A percentile compares a stretch with the other conserved stretches of the same genome.
These are phyloP conservation scores for Blastobasis adustella DNA, from an alignment of 2,888 invertebrate genomes.

Conservation along the genomic window DNA sequence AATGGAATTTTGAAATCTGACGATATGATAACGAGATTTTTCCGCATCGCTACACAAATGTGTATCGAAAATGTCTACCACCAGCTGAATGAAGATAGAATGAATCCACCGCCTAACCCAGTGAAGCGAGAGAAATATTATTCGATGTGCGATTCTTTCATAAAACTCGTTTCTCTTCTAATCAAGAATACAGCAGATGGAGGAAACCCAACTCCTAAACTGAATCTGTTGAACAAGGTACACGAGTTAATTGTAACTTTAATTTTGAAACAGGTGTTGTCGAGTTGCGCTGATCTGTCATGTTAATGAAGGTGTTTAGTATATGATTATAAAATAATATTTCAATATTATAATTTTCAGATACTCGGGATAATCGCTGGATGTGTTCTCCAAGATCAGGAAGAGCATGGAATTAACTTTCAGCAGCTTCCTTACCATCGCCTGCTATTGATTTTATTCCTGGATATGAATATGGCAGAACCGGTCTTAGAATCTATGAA, in stretches of 20 bases:
- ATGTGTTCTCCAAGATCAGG: slow-evolving; percentile 96
- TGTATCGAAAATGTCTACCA: slow-evolving; percentile 96
- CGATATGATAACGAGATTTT: slow-evolving; percentile 97
- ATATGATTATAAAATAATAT: neutral
- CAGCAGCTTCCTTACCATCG: slow-evolving; percentile 98
- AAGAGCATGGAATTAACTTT: slow-evolving; percentile 90
- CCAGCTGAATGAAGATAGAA: slow-evolving; percentile 81
- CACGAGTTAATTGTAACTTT: neutral
- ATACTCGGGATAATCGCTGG: slow-evolving; percentile 95
- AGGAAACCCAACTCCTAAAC: slow-evolving; percentile 94
- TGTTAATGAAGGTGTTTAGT: too few species aligned
- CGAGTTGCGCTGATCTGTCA: too few species aligned
- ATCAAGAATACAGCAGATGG: slow-evolving; percentile 95
- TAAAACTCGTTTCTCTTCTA: slow-evolving; percentile 93
- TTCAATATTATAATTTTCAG: slow-evolving; percentile 25
- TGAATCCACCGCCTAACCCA: slow-evolving; percentile 78
- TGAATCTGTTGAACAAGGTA: slow-evolving; percentile 96
- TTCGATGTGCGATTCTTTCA: slow-evolving; percentile 95
- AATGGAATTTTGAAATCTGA: slow-evolving; percentile 94
- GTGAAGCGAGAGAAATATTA: slow-evolving; percentile 90
- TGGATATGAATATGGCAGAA: slow-evolving; percentile 96
- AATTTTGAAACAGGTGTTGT: too few species aligned
- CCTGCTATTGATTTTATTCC: slow-evolving; percentile 95
- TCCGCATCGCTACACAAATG: slow-evolving; percentile 96
- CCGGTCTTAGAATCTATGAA: slow-evolving; percentile 95